Evolutionary conservation across 2,888 invertebrate species (phyloP), one percentile per base, ranked within the genome.

Genomic region (Drosophila silvestris): DNA sequence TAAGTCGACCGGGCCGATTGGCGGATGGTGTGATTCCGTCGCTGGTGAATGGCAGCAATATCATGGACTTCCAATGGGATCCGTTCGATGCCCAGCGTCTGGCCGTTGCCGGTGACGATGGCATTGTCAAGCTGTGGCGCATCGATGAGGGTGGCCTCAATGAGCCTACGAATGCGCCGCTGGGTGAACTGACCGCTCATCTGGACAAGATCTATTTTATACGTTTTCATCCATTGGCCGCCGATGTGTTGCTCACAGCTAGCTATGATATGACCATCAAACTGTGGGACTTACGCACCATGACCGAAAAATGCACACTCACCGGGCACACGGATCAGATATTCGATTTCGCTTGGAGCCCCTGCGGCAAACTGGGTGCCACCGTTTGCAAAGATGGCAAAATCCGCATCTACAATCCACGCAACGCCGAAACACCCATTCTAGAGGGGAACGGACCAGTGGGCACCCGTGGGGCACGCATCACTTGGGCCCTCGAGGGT

Each of bases 41-140:
- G n/a, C 94, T 99, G 84, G 97, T 98, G 71, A 98, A 99, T 93
- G 97, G 98, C 63, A 96, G 96, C 82, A 96, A 96, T 85, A 96
- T 98, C 44, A 97, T 97, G 95, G 99, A 99, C 94, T 98, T 99
- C 94, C 96, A 96, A 68, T 99, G 98, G 97, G 98, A 99, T 94
- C 99, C 99, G 1, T 98, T 98, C 93, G 95, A 97, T 93, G 95
- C 96, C 81, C 94, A 95, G 61, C 94, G 97, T 61, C 94, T 99
- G 72, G 96, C 97, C 51, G 97, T 98, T 51, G 98, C 97, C 35
- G 98, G 98, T 90, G 99, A 98, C 89, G 98, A 98, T 93, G 98
- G 98, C 2, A 95, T 95, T 77, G 95, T 98, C 33, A 95, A 96
- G 75, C 94, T 97, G 72, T 98, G 98, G 98, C 94, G 95, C 75